A percentile compares a stretch with the other conserved stretches of the same genome.
Conservation (phyloP, 2,113 vertebrate species). For the Antechinus stuartii region DNA sequence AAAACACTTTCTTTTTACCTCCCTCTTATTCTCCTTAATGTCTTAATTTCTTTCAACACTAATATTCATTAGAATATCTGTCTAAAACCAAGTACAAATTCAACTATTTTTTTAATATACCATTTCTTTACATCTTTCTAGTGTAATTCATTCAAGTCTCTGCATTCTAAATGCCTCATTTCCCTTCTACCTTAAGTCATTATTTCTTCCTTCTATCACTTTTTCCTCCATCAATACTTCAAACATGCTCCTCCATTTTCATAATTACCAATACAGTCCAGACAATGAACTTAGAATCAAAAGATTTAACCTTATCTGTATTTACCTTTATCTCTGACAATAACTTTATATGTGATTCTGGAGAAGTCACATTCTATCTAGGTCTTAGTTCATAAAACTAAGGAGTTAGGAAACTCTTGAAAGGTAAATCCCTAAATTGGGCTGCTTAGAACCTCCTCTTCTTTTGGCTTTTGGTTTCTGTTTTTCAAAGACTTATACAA, state of each 20-base stretch:
- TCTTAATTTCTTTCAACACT: neutral
- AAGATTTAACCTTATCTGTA: neutral
- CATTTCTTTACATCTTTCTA: neutral
- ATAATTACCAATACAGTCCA: neutral
- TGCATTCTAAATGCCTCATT: neutral
- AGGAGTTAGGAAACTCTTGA: neutral
- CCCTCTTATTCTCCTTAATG: slow-evolving; percentile 17
- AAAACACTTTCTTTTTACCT: neutral
- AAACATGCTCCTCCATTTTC: neutral
- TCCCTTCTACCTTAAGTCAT: neutral
- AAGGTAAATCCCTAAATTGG: neutral
- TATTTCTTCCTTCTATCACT: neutral
- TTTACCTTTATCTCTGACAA: neutral
- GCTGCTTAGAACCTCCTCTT: neutral
- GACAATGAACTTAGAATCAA: neutral
- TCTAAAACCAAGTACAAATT: no score
- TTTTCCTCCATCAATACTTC: neutral
- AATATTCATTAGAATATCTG: neutral
- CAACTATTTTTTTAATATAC: neutral
- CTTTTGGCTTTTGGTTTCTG: neutral
- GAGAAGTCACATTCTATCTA: neutral
- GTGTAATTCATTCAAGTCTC: neutral
- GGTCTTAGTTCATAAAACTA: neutral
- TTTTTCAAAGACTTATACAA: neutral
- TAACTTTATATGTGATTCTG: neutral